These are phyloP conservation scores for Strigamia transsilvanica DNA, from an alignment of 2,888 invertebrate genomes.

Conservation along the genomic window DNA sequence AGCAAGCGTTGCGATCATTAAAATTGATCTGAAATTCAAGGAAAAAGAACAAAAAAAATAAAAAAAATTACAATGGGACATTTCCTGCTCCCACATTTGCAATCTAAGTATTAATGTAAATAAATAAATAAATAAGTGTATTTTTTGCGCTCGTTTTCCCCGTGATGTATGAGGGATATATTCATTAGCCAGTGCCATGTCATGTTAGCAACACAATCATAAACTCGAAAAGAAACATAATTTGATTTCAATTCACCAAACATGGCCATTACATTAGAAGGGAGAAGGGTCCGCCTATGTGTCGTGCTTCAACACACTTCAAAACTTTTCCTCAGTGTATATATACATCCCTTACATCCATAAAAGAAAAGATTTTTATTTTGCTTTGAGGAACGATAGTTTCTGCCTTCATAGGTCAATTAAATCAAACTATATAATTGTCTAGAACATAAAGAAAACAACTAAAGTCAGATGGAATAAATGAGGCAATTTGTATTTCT, in stretches of 20 bases:
- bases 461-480: too few relatives aligned
- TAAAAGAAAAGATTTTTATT: too few relatives aligned
- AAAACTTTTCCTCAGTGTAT: background rate
- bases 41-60: background rate
- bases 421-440: too few relatives aligned
- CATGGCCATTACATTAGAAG: background rate
- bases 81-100: background rate
- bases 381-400: too few relatives aligned
- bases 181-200: background rate
- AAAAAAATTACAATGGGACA: constrained; percentile 3
- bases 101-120: background rate
- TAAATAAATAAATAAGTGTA: background rate
- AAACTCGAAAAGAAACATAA: background rate
- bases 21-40: background rate
- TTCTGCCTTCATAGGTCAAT: too few relatives aligned
- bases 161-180: background rate
- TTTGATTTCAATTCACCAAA: background rate
- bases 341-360: too few relatives aligned
- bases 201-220: background rate
- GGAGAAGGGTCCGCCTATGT: background rate
- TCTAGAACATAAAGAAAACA: too few relatives aligned
- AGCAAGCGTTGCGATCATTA: constrained; percentile 1
- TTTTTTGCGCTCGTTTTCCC: background rate
- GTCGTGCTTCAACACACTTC: background rate
- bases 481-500: too few relatives aligned